Conservation (phyloP, 2,888 invertebrate species). For the Andrena bicolor region DNA sequence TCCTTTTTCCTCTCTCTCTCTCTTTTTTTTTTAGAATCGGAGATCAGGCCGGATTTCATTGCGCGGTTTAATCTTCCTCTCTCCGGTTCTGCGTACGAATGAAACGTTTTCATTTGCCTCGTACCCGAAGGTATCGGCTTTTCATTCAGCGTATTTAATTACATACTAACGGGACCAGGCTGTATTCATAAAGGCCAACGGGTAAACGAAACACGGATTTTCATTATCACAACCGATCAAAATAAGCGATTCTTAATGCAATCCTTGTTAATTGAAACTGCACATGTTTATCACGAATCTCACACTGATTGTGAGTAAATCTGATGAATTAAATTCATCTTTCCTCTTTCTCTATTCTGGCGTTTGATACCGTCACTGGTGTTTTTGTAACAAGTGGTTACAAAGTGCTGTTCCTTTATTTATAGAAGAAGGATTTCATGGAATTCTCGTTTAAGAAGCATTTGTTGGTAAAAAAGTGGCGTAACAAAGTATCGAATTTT, state of each 20-base stretch:
- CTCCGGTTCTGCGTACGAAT: background rate
- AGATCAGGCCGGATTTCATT: constrained; percentile 39
- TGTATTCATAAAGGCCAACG: background rate
- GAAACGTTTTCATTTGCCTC: constrained; percentile 18
- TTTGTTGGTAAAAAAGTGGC: too few relatives aligned
- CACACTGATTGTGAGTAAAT: too few relatives aligned
- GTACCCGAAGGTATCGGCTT: background rate
- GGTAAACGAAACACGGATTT: constrained; percentile 11
- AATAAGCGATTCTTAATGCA: constrained; percentile 1
- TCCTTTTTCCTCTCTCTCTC: background rate
- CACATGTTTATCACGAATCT: background rate
- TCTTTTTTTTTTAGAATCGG: background rate
- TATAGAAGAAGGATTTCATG: too few relatives aligned
- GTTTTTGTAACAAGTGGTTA: too few relatives aligned
- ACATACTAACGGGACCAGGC: background rate
- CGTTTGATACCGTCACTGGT: too few relatives aligned
- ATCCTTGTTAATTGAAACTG: background rate
- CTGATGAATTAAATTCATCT: too few relatives aligned
- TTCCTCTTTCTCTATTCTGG: too few relatives aligned
- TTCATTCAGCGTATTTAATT: constrained; percentile 8
- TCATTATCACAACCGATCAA: background rate
- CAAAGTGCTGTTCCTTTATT: too few relatives aligned
- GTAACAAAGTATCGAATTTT: too few relatives aligned
- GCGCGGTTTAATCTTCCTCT: constrained; percentile 20
- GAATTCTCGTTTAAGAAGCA: too few relatives aligned